Base-by-base conservation (phyloP, 2,888 invertebrate genomes). In the Clepsis dumicolana region DNA sequence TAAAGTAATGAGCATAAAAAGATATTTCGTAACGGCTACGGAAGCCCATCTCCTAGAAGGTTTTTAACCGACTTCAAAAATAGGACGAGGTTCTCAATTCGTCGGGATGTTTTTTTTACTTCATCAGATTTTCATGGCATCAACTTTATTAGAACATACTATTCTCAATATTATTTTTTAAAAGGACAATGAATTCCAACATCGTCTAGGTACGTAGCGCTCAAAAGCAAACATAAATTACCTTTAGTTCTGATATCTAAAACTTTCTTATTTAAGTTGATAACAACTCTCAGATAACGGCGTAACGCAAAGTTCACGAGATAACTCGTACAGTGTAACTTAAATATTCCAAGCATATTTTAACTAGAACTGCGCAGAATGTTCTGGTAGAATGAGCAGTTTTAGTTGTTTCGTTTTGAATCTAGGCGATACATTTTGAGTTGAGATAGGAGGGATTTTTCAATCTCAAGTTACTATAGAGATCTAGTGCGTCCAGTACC, bases 281-380 rank as follows among this genome's bases (percentile, higher is more conserved):
- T 67, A 67, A 56, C 54, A 62, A 62, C 65, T 65, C 50, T 10
- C 56, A 38, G 67, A 67, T 62, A 67, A 54, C 67, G 35, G 38
- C 41, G 29, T 12, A 18, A 54, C 29, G 44, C 50, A 21, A 67
- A 62, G 50, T 66, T 62, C 54, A 25, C 50, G 16, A 56, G 56
- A n/a, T 48, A 56, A 56, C 56, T 62, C 50, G 32, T 21, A 50
- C 67, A 62, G 56, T 66, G 54, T 54, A 48, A 57, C 56, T 57
- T 48, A 38, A 67, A 62, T 67, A 62, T 62, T 62, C 62, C 24
- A 35, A 67, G 62, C 56, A 62, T 62, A 67, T 62, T 67, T 67
- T 38, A 62, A 66, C 48, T 38, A 18, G 18, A 66, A 62, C 38
- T 57, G 62, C 48, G 29, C 25, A 48, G 53, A 27, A 24, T 32